Evolutionary conservation across 2,797 vertebrate genomes (phyloP), one percentile per base, ranked within the genome.

Genomic region (Gambusia yucatana): DNA sequence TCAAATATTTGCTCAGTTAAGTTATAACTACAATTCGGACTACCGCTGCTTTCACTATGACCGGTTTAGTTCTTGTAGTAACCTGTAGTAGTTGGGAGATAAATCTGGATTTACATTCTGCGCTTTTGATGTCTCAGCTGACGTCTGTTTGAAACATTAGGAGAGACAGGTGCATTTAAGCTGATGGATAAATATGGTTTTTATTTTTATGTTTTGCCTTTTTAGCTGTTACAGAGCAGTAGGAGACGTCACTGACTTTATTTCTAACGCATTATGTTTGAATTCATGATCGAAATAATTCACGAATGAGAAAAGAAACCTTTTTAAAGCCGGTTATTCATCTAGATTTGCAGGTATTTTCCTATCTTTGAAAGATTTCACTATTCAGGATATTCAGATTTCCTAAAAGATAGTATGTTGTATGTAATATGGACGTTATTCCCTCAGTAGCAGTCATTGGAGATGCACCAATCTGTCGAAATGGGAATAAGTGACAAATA

Each of bases 91-190:
- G 76, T 69, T 28, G 28, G 22, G 30, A 16, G 59, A 72, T 85
- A 83, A 87, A 79, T 80, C 85, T 84, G 83, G 89, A 59, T 88
- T 84, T 86, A 28, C 75, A 30, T n/a, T 14, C 33, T 52, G 72
- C 39, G 72, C 33, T 73, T 73, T n/a, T 73, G 46, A 50, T 73
- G 8, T 73, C 46, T 30, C 47, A 39, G 30, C 47, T 52, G 50
- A 59, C 50, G 72, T 72, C 16, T 36, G 28, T 11, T 20, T 33
- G 30, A 72, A 72, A 22, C 17, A 1, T 11, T 10, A 11, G 47
- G 46, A 33, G 70, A 33, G 20, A 48, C 44, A 72, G 30, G 20
- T 36, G n/a, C 43, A 17, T 47, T 17, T 28, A 2, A 4, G 67
- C 22, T n/a, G 67, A 44, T n/a, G 67, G 41, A 44, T 33, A 20